Base-by-base conservation (phyloP, 2,797 vertebrate genomes). In the Merluccius polli region DNA sequence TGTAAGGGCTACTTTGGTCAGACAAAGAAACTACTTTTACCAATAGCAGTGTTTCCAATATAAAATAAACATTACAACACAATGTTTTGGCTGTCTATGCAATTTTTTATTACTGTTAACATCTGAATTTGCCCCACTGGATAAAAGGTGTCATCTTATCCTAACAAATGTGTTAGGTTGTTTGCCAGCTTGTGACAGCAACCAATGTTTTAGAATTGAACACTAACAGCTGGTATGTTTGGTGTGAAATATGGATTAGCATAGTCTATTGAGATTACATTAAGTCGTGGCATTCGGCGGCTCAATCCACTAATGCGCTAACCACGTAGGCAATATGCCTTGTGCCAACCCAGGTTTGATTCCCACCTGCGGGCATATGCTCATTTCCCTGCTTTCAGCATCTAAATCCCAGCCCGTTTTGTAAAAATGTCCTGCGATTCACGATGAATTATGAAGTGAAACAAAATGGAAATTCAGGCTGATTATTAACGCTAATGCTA, bases 221-320 rank as follows among this genome's bases (percentile, higher is more conserved):
- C 74, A 48, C 24, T 3, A 72, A 73, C 75, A 48, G 33, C 10
- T 73, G 52, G 52, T 59, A 59, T 2, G 52, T 9, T 59, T n/a
- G 52, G n/a, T 59, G 52, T 59, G 52, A 24, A 24, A 2, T 59
- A 0, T n/a, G 52, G 9, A n/a, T 59, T 9, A 7, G n/a, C 21
- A n/a, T 24, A 59, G 52, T 10, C 52, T 24, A 24, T 59, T n/a
- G 21, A n/a, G 48, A 52, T 52, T n/a, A 52, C n/a, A 21, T 52
- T 52, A 1, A 59, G 52, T 10, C 21, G 16, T 24, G 52, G 21
- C 16, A 59, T 10, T 24, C 52, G 6, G 21, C 3, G 21, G 9
- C 21, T 59, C 21, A 10, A 10, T 21, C 21, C 52, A 59, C 21
- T 59, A 59, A 7, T 1, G 21, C 52, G 7, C 52, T 24, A n/a